phyloP scores from a whole-genome alignment of 1,140 invertebrate genomes.

The Dinoponera quadriceps region DNA sequence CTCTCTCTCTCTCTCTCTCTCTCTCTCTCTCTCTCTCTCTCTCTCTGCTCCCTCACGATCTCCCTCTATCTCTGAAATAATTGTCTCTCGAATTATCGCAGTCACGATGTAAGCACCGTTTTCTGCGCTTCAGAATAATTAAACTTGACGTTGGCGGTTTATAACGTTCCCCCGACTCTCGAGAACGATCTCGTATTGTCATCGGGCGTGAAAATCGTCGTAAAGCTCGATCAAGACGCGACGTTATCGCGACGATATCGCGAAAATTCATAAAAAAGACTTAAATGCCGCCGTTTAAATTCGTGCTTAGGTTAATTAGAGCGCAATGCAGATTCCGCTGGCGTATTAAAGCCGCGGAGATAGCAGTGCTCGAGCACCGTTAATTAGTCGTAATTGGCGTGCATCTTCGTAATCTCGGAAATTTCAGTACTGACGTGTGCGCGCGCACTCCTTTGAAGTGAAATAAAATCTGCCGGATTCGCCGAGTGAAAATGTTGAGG shows the following conservation, averaged over 20 bases:
- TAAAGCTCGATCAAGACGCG: too few relatives aligned
- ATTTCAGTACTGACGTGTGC: background rate
- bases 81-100: too few relatives aligned
- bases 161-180: too few relatives aligned
- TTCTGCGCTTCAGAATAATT: too few relatives aligned
- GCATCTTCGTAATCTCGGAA: background rate
- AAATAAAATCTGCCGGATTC: constrained; percentile 4
- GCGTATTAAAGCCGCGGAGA: background rate
- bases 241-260: background rate
- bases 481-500: background rate
- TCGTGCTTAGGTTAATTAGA: background rate
- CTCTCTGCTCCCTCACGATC: too few relatives aligned
- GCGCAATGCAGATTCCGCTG: background rate
- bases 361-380: background rate
- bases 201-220: too few relatives aligned
- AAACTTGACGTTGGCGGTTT: too few relatives aligned
- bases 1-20: too few relatives aligned
- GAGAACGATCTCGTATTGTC: too few relatives aligned
- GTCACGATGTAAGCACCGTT: too few relatives aligned
- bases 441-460: background rate
- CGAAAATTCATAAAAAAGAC: background rate
- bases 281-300: background rate
- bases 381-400: constrained; percentile 25
- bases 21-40: too few relatives aligned
- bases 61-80: too few relatives aligned